Base-by-base conservation (phyloP, 2,797 vertebrate species). In the Numenius phaeopus region DNA sequence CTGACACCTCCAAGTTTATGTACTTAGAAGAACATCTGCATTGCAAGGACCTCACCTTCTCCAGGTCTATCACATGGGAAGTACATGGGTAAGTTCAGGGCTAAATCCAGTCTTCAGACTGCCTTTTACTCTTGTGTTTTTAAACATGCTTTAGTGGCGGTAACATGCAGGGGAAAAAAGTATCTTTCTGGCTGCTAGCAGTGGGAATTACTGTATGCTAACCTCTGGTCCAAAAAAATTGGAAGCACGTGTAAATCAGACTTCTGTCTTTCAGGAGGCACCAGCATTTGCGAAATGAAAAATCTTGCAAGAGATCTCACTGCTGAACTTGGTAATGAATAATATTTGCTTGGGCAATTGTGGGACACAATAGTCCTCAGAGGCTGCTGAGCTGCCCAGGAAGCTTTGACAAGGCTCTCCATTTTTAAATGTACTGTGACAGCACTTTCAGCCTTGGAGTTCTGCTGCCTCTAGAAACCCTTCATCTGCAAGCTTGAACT, bases 201-300 rank as follows among this genome's bases (percentile, higher is more conserved):
- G 18, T 55, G 40, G 46, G n/a, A 47, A 50, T 29, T 13, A 14
- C 27, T 59, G 8, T 20, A 15, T 54, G 50, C 7, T 71, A 29
- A 46, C 16, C 5, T 58, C 29, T 57, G 30, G 21, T 52, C 13
- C 17, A 17, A 22, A 62, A 55, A 42, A 40, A 5, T 0, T 5
- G 21, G 46, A 50, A 83, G 34, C 5, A n/a, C 0, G 0, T 3
- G 14, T 20, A 39, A 77, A 80, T 62, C 27, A 46, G 30, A 17
- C 5, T 5, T 26, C 14, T 32, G 0, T 11, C 29, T 62, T 26
- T 65, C 27, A 40, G 61, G 13, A 77, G 10, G 67, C 13, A 54
- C 4, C 23, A 50, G 18, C 3, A 22, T 71, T n/a, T 61, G 19
- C 30, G 65, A 75, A 94, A 15, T 2, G n/a, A 50, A 85, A 42